Base-by-base conservation (phyloP, 2,797 vertebrate genomes). In the Sarcophilus harrisii region DNA sequence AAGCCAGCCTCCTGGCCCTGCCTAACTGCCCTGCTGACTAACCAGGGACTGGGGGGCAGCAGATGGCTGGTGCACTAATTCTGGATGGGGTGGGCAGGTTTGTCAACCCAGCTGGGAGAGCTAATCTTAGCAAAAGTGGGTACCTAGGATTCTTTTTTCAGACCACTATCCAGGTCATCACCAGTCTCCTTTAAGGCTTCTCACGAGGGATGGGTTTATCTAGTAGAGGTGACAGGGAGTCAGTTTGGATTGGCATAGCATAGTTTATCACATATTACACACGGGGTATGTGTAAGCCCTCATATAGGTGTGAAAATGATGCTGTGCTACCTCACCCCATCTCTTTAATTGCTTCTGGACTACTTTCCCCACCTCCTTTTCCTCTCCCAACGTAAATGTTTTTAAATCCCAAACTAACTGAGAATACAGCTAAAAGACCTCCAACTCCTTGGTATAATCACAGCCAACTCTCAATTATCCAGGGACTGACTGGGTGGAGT, bases 1-100 rank as follows among this genome's bases (percentile, higher is more conserved):
- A 96, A 49, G 57, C 95, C 90, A 60, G 66, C 93, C 57, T 62
- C 6, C 32, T 0, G 0, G 32, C 92, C 27, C 95, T 45, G 2
- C 60, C 95, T 95, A 57, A 95, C 98, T 97, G 96, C 93, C 90
- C 92, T 0, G 90, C 98, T 98, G 96, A 93, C 97, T 98, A 98
- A 98, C 97, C 95, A 90, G 96, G 73, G 96, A 92, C 60, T 0
- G 89, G 94, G 96, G 95, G 54, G 52, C 59, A 96, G 96, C 96
- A 87, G 92, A 54, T 0, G 54, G 0, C 5, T 95, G 93, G 60
- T n/a, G 0, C 2, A 10, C 27, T 49, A 0, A 21, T 18, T 57
- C 28, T 55, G 90, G 57, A 73, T 94, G 58, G 94, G 62, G 54
- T 49, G 30, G 89, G 45, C 57, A 58, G 14, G 3, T 57, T 32